Conservation (phyloP, 2,888 invertebrate species). For the Charanyca ferruginea region DNA sequence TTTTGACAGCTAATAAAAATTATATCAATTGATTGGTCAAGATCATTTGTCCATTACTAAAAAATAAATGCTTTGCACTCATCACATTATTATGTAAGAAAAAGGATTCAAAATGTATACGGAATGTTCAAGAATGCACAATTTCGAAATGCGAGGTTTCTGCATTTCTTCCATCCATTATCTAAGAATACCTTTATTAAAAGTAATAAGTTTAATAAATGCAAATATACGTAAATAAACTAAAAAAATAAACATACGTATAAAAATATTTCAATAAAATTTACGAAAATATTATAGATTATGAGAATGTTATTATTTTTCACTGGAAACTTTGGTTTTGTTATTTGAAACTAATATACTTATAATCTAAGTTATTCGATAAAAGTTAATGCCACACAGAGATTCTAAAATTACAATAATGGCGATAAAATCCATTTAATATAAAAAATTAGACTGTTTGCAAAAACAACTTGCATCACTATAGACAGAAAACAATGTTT, state of each 20-base stretch:
- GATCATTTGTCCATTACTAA: too few species aligned
- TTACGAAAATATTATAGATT: conserved; percentile 40
- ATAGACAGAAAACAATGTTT: conserved; percentile 17
- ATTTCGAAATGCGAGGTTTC: neutral
- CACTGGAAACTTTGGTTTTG: conserved; percentile 75
- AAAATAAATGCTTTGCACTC: conserved; percentile 1
- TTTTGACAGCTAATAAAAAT: too few species aligned
- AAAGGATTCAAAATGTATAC: neutral
- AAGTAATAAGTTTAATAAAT: conserved; percentile 46
- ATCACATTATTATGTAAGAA: neutral
- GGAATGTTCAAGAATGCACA: conserved; percentile 21
- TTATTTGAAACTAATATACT: conserved; percentile 65
- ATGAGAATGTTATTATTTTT: conserved; percentile 16
- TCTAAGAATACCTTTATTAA: conserved; percentile 23
- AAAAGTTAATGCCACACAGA: conserved; percentile 54
- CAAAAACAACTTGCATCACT: conserved; percentile 19
- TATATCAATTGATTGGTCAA: too few species aligned
- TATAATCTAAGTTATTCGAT: conserved; percentile 55
- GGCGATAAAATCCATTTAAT: conserved; percentile 29
- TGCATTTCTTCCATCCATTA: conserved; percentile 24
- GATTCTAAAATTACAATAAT: conserved; percentile 56
- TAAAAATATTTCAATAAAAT: conserved; percentile 36
- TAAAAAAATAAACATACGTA: conserved; percentile 19
- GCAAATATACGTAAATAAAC: conserved; percentile 45
- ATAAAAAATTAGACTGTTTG: conserved; percentile 23